These are phyloP conservation scores for Orestias chungarensis DNA, from an alignment of 2,797 vertebrate genomes.

Conservation along the genomic window DNA sequence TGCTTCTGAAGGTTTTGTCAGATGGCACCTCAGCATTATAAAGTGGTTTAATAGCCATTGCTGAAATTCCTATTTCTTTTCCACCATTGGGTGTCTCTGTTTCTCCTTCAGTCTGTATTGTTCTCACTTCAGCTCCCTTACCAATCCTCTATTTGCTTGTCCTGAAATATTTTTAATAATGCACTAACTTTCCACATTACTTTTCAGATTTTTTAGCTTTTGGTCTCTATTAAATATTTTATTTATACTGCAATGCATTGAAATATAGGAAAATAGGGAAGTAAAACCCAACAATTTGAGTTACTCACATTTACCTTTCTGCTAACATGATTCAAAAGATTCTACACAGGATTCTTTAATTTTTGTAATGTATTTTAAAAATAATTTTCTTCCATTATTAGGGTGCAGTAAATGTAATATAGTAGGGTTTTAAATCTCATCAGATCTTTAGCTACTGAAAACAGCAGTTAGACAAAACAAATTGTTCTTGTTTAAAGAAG, in stretches of 20 bases:
- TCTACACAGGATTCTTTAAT: background rate
- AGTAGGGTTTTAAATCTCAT: background rate
- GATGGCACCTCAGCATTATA: constrained; percentile 34
- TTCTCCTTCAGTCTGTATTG: constrained; percentile 15
- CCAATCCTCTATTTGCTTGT: background rate
- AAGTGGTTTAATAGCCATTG: constrained; percentile 42
- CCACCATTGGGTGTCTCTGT: constrained; percentile 54
- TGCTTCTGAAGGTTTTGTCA: constrained; percentile 49
- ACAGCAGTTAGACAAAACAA: background rate
- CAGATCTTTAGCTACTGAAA: background rate
- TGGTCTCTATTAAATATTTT: constrained; percentile 6
- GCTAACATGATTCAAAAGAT: background rate
- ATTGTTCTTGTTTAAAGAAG: no score
- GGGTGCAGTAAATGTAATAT: background rate
- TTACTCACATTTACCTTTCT: background rate
- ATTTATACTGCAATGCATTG: constrained; percentile 2
- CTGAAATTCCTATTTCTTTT: constrained; percentile 19
- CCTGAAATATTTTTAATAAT: background rate
- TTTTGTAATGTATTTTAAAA: background rate
- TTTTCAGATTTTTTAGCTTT: background rate
- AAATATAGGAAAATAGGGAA: background rate
- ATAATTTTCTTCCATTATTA: background rate
- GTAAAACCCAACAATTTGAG: background rate
- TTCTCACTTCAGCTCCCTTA: background rate
- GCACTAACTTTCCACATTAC: background rate